These are phyloP conservation scores for Falco punctatus DNA, from an alignment of 2,113 vertebrate genomes.

Conservation along the genomic window DNA sequence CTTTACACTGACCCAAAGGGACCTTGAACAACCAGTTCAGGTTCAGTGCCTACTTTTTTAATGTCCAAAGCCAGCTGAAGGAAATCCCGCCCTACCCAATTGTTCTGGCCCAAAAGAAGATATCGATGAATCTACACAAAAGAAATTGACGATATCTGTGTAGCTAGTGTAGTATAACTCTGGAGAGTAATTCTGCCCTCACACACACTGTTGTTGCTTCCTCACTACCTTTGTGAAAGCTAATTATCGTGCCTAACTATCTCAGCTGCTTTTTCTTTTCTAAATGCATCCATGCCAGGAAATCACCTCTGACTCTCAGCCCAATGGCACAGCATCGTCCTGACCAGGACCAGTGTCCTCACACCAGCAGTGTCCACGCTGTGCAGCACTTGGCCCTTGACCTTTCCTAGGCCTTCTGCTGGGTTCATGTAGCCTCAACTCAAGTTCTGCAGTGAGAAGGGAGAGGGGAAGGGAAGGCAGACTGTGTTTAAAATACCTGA, in stretches of 20 bases:
- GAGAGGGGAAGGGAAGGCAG: not conserved
- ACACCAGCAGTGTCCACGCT: fast-evolving
- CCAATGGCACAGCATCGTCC: not conserved
- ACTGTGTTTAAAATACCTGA: not conserved
- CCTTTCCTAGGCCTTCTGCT: not conserved
- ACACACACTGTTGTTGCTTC: not conserved
- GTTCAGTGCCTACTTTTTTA: not conserved
- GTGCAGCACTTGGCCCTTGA: not conserved
- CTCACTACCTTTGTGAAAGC: not conserved
- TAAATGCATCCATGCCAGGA: not conserved
- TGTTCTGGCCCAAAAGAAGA: not conserved
- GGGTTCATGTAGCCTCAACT: not conserved
- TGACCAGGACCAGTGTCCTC: not conserved
- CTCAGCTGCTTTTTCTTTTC: not conserved
- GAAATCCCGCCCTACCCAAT: not conserved
- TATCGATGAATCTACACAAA: not conserved
- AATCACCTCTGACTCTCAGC: not conserved
- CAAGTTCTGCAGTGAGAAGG: not conserved
- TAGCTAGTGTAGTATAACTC: not conserved
- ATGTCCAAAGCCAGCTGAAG: not conserved
- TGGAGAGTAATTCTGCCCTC: not conserved
- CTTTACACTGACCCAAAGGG: not conserved
- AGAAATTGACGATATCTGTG: not conserved
- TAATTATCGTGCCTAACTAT: fast-evolving
- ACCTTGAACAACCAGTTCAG: not conserved